Evolutionary conservation across 2,888 invertebrate species (phyloP).

Genomic region (Anticlea derivata): DNA sequence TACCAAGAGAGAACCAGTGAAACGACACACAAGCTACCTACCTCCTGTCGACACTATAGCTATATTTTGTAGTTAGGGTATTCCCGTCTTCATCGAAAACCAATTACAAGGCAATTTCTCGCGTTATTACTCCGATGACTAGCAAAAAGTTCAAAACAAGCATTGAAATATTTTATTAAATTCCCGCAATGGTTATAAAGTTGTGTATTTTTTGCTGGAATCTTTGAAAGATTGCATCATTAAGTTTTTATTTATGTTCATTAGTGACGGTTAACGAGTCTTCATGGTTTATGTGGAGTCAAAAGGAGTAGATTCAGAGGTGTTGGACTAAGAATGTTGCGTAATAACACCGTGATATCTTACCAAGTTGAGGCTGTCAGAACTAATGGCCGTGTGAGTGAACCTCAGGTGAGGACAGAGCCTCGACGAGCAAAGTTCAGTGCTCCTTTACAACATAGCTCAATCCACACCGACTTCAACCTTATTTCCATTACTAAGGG

Average conservation of each 20-base stretch:
- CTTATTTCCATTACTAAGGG: constrained; percentile 41
- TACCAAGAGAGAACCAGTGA: too few species aligned
- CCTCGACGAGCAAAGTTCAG: constrained; percentile 75
- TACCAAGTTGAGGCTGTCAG: constrained; percentile 68
- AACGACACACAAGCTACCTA: too few species aligned
- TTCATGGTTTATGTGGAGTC: constrained; percentile 16
- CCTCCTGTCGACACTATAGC: not conserved
- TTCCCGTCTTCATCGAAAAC: constrained; percentile 49
- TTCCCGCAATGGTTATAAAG: constrained; percentile 19
- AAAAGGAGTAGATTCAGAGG: constrained; percentile 9
- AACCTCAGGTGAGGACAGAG: constrained; percentile 75
- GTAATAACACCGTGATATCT: constrained; percentile 61
- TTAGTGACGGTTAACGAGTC: constrained; percentile 25
- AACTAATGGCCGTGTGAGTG: constrained; percentile 74
- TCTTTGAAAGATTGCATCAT: constrained; percentile 40
- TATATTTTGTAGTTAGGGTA: constrained; percentile 26
- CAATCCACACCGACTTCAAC: constrained; percentile 51
- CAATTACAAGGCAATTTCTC: constrained; percentile 55
- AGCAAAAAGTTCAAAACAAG: constrained; percentile 43
- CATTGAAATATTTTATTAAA: constrained; percentile 26
- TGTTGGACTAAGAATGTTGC: constrained; percentile 26
- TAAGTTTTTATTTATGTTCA: constrained; percentile 34
- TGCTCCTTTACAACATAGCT: constrained; percentile 60
- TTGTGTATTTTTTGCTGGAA: constrained; percentile 28
- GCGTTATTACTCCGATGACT: constrained; percentile 59